Conservation (phyloP, 2,113 vertebrate genomes). For the Cricetomys ansorgei region DNA sequence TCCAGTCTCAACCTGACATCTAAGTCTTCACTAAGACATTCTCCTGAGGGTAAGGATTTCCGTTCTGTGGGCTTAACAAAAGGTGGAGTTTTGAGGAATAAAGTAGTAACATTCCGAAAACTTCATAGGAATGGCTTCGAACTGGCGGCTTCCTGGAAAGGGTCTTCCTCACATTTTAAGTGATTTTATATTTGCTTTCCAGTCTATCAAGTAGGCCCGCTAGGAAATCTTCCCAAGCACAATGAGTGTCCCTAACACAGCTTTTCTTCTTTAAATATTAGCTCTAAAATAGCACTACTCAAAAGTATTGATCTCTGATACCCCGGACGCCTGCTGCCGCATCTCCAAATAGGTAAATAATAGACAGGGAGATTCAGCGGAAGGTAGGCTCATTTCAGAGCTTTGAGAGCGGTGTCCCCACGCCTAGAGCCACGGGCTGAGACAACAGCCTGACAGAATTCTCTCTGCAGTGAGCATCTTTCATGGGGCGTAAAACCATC, state of each 20-base stretch:
- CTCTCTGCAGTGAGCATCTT: conserved; percentile 53
- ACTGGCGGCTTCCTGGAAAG: conserved; percentile 56
- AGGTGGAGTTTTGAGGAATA: conserved; percentile 16
- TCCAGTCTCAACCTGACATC: background rate
- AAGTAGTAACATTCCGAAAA: conserved; percentile 41
- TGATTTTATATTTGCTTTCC: conserved; percentile 47
- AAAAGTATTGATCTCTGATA: background rate
- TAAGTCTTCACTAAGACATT: conserved; percentile 4
- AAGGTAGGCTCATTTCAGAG: background rate
- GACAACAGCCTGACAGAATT: conserved; percentile 26
- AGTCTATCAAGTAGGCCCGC: conserved; percentile 42
- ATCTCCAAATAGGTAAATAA: background rate
- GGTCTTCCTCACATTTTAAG: conserved; percentile 14
- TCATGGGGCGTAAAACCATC: conserved; percentile 50
- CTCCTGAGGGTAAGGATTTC: background rate
- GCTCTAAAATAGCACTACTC: background rate
- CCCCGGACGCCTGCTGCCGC: background rate
- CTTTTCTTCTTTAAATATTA: background rate
- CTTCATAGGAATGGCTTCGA: conserved; percentile 33
- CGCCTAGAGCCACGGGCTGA: background rate
- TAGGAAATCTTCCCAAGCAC: conserved; percentile 1
- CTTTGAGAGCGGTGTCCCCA: background rate
- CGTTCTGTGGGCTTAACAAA: background rate
- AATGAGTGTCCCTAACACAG: background rate
- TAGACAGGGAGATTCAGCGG: background rate